Evolutionary conservation across 2,797 vertebrate species (phyloP), one percentile per base, ranked within the genome.

Genomic region (Ibycter americanus): DNA sequence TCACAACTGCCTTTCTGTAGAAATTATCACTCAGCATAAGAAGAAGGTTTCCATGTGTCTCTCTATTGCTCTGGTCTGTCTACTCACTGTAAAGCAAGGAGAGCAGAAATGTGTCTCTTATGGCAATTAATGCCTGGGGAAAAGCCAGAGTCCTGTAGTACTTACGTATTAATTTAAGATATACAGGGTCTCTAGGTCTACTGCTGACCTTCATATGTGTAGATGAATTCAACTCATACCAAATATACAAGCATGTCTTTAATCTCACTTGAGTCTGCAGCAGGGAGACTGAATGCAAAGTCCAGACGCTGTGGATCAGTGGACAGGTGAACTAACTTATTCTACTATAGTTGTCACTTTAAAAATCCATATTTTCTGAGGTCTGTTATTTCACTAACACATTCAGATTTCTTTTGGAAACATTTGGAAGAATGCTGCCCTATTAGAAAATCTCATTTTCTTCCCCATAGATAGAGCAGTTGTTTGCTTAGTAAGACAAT

Each of bases 391-490:
- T 92, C 74, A 81, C 40, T 84, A 80, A 83, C 25, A 73, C 55
- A 71, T 70, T 91, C 66, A 63, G 38, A 61, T 89, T 92, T 92
- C 46, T 47, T 77, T 81, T 80, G 68, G 46, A 89, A 87, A 6
- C 21, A 61, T 83, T 78, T 78, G 58, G 52, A 91, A 90, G 29
- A 44, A 26, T 54, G 26, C 29, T 92, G 82, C 16, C 10, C 31
- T 66, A 68, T 85, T 72, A 81, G 56, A 68, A 89, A 92, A 91
- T 52, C 47, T 89, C 56, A 72, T 97, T 95, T 96, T 92, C 68
- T 92, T 96, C 15, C 18, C 21, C 17, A 46, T 38, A 65, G 72
- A 78, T 68, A 23, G 31, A 88, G 54, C 54, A 78, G 58, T 91
- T 94, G n/a, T 66, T 96, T 91, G 38, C 58, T 91, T 58, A 89